These are phyloP conservation scores for Amniataba percoides DNA, from an alignment of 2,797 vertebrate species.

Conservation along the genomic window DNA sequence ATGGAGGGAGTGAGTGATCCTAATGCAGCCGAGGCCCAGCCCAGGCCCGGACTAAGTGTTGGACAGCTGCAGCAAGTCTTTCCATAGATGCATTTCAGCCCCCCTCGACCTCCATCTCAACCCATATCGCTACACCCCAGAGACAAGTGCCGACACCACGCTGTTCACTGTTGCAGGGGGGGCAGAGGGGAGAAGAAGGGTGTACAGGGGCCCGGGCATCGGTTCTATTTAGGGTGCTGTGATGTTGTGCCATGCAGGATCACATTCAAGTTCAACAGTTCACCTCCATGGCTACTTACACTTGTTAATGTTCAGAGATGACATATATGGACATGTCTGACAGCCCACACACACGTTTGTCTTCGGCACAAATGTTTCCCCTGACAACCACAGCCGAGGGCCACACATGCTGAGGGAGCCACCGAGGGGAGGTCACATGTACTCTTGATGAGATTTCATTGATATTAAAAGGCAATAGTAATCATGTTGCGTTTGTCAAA, in stretches of 20 bases:
- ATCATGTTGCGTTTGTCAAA: slow-evolving; percentile 71
- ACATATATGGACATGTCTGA: slow-evolving; percentile 68
- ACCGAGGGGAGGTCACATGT: slow-evolving; percentile 61
- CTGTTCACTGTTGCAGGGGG: slow-evolving; percentile 66
- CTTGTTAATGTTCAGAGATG: slow-evolving; percentile 71
- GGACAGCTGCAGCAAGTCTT: slow-evolving; percentile 86
- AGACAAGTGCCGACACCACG: slow-evolving; percentile 71
- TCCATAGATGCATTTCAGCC: slow-evolving; percentile 77
- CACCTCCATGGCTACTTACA: slow-evolving; percentile 69
- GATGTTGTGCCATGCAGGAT: slow-evolving; percentile 72
- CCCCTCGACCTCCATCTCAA: slow-evolving; percentile 81
- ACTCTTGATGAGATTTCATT: slow-evolving; percentile 77
- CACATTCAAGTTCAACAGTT: slow-evolving; percentile 87
- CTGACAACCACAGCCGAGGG: slow-evolving; percentile 61
- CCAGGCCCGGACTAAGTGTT: slow-evolving; percentile 57
- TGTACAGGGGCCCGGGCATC: slow-evolving; percentile 39
- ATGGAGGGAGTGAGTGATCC: slow-evolving; percentile 83
- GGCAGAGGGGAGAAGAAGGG: slow-evolving; percentile 37
- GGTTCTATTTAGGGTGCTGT: slow-evolving; percentile 70
- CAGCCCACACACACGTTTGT: slow-evolving; percentile 75
- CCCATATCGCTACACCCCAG: slow-evolving; percentile 73
- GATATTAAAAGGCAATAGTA: slow-evolving; percentile 80
- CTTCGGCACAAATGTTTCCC: slow-evolving; percentile 76
- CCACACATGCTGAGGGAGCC: slow-evolving; percentile 83
- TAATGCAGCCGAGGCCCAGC: slow-evolving; percentile 58